phyloP scores from a whole-genome alignment of 2,888 invertebrate genomes.

The Lasius platythorax region DNA sequence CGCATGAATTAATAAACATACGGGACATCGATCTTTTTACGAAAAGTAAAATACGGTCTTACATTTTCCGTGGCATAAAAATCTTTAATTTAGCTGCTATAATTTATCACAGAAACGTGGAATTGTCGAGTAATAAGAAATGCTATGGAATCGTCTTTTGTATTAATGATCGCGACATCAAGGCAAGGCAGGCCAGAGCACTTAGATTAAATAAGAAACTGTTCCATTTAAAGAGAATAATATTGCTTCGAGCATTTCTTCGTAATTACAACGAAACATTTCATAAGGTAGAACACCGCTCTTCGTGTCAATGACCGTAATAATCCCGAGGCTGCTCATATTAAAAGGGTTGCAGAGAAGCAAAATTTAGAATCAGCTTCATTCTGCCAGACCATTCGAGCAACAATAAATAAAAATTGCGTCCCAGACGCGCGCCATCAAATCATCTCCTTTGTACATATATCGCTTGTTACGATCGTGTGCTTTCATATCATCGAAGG shows the following conservation, averaged over 20 bases:
- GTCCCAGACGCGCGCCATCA: not conserved
- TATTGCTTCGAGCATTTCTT: slow-evolving; percentile 25
- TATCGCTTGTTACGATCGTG: slow-evolving; percentile 20
- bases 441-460: not conserved
- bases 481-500: not conserved
- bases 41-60: not conserved
- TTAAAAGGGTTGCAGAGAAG: not conserved
- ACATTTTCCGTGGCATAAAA: not conserved
- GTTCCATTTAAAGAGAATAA: slow-evolving; percentile 40
- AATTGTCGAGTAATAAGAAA: not conserved
- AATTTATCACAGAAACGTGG: not conserved
- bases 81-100: not conserved
- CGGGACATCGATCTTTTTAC: not conserved
- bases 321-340: too few species aligned
- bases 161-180: slow-evolving; percentile 2
- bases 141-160: not conserved
- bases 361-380: slow-evolving; percentile 1
- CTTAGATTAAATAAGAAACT: slow-evolving; percentile 46
- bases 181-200: slow-evolving; percentile 14
- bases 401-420: slow-evolving; percentile 16
- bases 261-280: slow-evolving; percentile 38
- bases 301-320: slow-evolving; percentile 31
- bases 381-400: not conserved
- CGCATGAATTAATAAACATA: slow-evolving; percentile 10
- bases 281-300: not conserved